A percentile compares a stretch with the other conserved stretches of the same genome.
Evolutionary conservation across 2,888 invertebrate genomes (phyloP).

Genomic region (Eustalomyia histrio): DNA sequence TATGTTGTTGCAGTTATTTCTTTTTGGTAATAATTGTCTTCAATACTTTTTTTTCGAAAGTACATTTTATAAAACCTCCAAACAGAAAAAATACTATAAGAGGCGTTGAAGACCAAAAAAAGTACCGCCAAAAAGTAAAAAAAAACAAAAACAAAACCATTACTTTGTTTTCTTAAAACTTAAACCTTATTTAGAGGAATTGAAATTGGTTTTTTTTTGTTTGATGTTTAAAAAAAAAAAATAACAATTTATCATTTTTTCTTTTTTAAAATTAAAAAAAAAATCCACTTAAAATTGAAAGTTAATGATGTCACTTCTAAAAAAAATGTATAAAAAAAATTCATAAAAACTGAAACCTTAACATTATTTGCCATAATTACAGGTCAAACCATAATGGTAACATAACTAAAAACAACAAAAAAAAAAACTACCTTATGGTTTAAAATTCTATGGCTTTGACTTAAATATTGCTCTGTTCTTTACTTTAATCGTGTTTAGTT

Average conservation of each 20-base stretch:
- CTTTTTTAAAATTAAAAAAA: background rate
- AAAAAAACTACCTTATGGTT: constrained; percentile 23
- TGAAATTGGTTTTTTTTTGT: background rate
- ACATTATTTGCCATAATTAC: constrained; percentile 53
- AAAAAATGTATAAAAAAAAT: background rate
- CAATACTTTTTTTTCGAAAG: constrained; percentile 11
- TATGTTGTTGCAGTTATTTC: constrained; percentile 1
- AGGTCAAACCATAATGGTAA: constrained; percentile 32
- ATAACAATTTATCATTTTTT: constrained; percentile 46
- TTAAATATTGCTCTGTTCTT: constrained; percentile 2
- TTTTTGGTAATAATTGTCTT: constrained; percentile 26
- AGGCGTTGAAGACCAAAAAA: constrained; percentile 12
- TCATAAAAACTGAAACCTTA: constrained; percentile 2
- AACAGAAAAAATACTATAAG: background rate
- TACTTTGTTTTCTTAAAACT: background rate
- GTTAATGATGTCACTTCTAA: constrained; percentile 58
- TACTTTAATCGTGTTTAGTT: constrained; percentile 7
- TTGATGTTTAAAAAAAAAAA: background rate
- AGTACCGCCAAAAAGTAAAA: background rate
- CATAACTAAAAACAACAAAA: constrained; percentile 5
- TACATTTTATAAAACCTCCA: background rate
- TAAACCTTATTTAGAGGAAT: constrained; percentile 2
- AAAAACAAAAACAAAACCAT: constrained; percentile 9
- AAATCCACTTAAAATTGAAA: constrained; percentile 34
- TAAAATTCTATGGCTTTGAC: background rate